Base-by-base conservation (phyloP, 2,797 vertebrate species). In the Percopsis omiscomaycus region DNA sequence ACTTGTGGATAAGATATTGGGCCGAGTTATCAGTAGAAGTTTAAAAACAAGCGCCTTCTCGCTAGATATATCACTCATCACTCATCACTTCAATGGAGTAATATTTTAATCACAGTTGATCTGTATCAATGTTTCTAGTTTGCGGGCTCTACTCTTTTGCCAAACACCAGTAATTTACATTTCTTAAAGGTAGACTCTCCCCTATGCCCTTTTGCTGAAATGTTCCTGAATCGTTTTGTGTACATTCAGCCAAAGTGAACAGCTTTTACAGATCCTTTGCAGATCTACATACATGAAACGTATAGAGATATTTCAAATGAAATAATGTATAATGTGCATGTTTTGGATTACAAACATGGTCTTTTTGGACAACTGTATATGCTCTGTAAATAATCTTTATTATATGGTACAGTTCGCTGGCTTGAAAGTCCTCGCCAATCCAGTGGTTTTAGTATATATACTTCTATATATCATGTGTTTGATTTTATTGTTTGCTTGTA, bases 381-480 rank as follows among this genome's bases (percentile, higher is more conserved):
- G 89, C 84, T 90, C 60, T 94, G 93, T 94, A 93, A 92, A 94
- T 94, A 93, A 72, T 88, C 79, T 68, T 82, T 89, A 83, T 87
- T 89, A 77, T 87, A 87, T 86, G 83, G 81, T 90, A 88, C 85
- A 79, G 75, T 77, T 81, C 73, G 80, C 76, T 80, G 74, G 76
- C 69, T 81, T 70, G 47, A 68, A 81, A 69, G 71, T 79, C 74
- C 84, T 88, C 84, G 80, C 64, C 83, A 74, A 79, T 84, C 82
- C 59, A 67, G 48, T 77, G 73, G 72, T 84, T 89, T 88, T 84
- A 85, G 73, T 84, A 80, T 82, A 76, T 62, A 74, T 74, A 59
- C 62, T 64, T 15, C 71, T 78, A 77, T 85, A 82, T 78, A 75
- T 83, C 85, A 22, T 22, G 61, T 83, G 61, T 81, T 87, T 75